These are phyloP conservation scores for Ctenodactylus gundi DNA, from an alignment of 2,113 vertebrate species.

Conservation along the genomic window DNA sequence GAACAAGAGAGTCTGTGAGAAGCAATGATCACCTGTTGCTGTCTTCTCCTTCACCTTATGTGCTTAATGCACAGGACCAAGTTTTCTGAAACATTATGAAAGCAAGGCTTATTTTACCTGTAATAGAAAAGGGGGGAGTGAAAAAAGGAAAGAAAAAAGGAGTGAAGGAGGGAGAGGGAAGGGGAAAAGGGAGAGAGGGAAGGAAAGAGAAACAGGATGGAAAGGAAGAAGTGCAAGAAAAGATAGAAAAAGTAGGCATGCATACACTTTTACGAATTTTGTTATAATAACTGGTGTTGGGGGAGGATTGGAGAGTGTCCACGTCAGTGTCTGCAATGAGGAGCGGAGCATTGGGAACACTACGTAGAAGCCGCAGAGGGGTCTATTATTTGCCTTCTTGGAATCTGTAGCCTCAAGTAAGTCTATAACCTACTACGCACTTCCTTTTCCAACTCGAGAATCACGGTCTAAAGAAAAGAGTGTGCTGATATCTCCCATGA, in stretches of 20 bases:
- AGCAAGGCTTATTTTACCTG: background rate
- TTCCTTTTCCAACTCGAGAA: slow-evolving; percentile 20
- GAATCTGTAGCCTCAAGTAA: background rate
- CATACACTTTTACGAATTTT: background rate
- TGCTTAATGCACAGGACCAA: background rate
- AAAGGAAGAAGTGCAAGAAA: background rate
- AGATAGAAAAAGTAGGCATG: background rate
- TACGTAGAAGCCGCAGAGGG: background rate
- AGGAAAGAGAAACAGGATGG: background rate
- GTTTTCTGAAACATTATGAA: background rate
- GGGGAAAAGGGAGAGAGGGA: background rate
- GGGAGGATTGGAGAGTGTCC: too few relatives aligned
- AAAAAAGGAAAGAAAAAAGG: background rate
- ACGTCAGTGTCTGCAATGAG: too few relatives aligned
- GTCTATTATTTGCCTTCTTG: background rate
- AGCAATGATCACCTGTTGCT: background rate
- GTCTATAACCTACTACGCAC: background rate
- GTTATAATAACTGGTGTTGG: background rate
- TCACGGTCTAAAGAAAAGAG: background rate
- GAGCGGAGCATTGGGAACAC: too few relatives aligned
- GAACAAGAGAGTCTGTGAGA: background rate
- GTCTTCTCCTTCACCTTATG: background rate
- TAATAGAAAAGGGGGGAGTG: background rate
- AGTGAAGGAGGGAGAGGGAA: background rate
- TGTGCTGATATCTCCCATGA: background rate